These are phyloP conservation scores for Lasioglossum vierecki DNA, from an alignment of 2,888 invertebrate genomes.

Conservation along the genomic window DNA sequence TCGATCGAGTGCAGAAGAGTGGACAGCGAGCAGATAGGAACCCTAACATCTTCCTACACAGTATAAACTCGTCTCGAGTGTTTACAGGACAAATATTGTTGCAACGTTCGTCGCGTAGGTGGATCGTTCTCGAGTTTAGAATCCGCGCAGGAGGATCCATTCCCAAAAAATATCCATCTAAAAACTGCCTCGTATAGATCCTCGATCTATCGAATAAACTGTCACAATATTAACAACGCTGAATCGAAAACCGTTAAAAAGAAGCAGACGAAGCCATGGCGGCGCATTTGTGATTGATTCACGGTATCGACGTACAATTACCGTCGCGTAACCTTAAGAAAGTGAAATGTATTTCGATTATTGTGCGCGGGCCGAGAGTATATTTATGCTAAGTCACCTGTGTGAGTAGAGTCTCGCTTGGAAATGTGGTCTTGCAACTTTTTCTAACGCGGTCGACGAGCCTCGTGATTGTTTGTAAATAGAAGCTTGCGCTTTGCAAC, in stretches of 20 bases:
- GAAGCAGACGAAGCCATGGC: not conserved
- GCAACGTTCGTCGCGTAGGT: slow-evolving; percentile 4
- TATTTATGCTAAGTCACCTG: not conserved
- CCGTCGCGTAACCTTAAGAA: not conserved
- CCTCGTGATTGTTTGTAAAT: not conserved
- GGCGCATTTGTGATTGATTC: not conserved
- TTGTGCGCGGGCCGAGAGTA: not conserved
- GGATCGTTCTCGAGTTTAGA: not conserved
- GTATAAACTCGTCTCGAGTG: not conserved
- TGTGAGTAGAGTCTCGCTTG: not conserved
- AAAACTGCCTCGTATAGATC: too few relatives aligned
- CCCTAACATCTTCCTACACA: slow-evolving; percentile 7
- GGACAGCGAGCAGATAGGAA: slow-evolving; percentile 16
- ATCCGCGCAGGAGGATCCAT: not conserved
- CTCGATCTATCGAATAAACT: not conserved
- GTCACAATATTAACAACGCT: not conserved
- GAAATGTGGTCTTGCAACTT: not conserved
- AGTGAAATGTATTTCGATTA: not conserved
- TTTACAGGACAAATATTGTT: slow-evolving; percentile 16
- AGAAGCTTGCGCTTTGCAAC: not conserved
- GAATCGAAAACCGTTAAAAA: too few relatives aligned
- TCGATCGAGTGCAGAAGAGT: slow-evolving; percentile 5
- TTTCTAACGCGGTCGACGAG: not conserved
- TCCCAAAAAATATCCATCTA: not conserved
- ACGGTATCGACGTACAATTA: not conserved